phyloP scores from a whole-genome alignment of 92 coral and sea anemone genomes.

The Galaxea fascicularis region DNA sequence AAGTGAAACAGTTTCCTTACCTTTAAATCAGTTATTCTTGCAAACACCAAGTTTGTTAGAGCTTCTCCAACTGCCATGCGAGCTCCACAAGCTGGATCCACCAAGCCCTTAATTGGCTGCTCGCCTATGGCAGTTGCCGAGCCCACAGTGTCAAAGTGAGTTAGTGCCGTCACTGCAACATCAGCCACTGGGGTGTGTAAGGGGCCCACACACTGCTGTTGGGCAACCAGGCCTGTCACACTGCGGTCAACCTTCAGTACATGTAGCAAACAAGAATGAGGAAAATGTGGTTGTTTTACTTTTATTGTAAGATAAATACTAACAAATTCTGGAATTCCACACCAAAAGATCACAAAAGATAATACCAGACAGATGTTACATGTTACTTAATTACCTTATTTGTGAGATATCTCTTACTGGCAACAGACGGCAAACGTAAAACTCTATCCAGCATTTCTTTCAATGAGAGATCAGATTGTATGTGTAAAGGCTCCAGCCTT shows the following conservation, averaged over 20 bases:
- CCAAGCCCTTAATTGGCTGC: constrained; percentile 95
- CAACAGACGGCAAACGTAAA: constrained; percentile 95
- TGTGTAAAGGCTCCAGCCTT: constrained; percentile 54
- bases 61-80: constrained; percentile 99
- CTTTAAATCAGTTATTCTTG: constrained; percentile 92
- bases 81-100: constrained; percentile 89
- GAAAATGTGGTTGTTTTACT: not conserved
- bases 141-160: constrained; percentile 83
- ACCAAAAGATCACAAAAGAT: no score
- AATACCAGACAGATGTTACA: not conserved
- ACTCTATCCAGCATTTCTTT: constrained; percentile 89
- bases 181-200: constrained; percentile 96
- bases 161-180: constrained; percentile 93
- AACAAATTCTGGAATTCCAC: no score
- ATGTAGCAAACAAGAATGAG: not conserved
- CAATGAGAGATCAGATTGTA: constrained; percentile 72
- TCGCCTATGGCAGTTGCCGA: constrained; percentile 99
- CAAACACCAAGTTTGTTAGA: constrained; percentile 93
- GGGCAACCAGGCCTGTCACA: constrained; percentile 98
- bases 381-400: constrained; percentile 73
- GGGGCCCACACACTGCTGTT: constrained; percentile 99
- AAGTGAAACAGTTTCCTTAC: constrained; percentile 35
- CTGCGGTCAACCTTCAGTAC: constrained; percentile 90
- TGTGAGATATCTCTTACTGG: constrained; percentile 97
- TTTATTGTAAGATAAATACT: not conserved